phyloP scores from a whole-genome alignment of 2,797 vertebrate species.

The Yasuhikotakia modesta region DNA sequence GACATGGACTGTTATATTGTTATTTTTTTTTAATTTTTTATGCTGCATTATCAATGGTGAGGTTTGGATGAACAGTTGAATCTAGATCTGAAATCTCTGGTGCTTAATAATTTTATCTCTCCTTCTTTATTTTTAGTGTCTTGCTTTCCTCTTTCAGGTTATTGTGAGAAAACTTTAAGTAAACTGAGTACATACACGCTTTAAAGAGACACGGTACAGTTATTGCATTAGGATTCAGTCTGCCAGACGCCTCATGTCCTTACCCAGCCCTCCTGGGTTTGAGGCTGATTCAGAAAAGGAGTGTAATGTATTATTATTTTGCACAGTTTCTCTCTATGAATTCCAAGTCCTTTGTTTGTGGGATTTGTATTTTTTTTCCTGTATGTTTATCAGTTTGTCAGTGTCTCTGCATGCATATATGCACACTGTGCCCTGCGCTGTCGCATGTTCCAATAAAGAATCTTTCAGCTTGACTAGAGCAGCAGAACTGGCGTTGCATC shows the following conservation, averaged over 20 bases:
- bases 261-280: constrained; percentile 57
- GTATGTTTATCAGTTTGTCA: constrained; percentile 41
- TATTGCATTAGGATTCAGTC: constrained; percentile 27
- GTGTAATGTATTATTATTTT: constrained; percentile 75
- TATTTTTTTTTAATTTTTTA: constrained; percentile 58
- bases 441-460: constrained; percentile 76
- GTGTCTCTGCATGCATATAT: constrained; percentile 53
- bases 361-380: constrained; percentile 28
- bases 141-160: constrained; percentile 45
- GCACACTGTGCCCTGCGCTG: constrained; percentile 70
- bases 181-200: constrained; percentile 50
- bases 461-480: constrained; percentile 65
- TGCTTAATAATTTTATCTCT: constrained; percentile 59
- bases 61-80: constrained; percentile 40
- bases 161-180: constrained; percentile 29
- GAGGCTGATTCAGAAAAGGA: constrained; percentile 63
- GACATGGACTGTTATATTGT: constrained; percentile 54
- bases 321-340: constrained; percentile 73
- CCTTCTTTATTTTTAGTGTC: not conserved
- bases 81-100: constrained; percentile 46
- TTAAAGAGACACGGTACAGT: constrained; percentile 39
- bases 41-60: constrained; percentile 39
- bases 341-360: constrained; percentile 65
- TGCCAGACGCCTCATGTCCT: constrained; percentile 14
- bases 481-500: constrained; percentile 62